These are phyloP conservation scores for Phasia obesa DNA, from an alignment of 2,888 invertebrate genomes.

Conservation along the genomic window DNA sequence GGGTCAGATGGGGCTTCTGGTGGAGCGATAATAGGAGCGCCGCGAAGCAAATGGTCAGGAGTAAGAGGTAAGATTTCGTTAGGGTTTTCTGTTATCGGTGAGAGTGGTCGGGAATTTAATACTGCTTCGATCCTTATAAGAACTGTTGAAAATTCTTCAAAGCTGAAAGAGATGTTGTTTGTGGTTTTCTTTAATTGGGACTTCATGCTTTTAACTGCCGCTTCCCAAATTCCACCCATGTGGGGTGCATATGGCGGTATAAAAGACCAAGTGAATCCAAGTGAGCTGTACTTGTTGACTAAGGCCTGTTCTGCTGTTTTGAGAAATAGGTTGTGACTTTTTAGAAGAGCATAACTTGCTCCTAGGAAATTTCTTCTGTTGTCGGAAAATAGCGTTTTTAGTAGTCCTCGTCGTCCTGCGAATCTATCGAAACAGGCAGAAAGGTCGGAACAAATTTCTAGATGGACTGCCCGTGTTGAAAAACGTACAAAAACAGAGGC, in stretches of 20 bases:
- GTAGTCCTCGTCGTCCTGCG: no score
- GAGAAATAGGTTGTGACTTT: no score
- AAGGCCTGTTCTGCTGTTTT: conserved; percentile 6
- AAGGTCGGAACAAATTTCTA: no score
- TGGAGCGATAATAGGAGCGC: not conserved
- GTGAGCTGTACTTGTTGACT: conserved; percentile 6
- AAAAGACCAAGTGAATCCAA: conserved; percentile 43
- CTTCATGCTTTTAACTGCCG: conserved; percentile 43
- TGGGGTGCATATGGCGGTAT: conserved; percentile 41
- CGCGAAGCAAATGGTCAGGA: conserved; percentile 18
- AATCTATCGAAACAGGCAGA: not conserved
- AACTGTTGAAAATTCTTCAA: conserved; percentile 40
- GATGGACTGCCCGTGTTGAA: no score
- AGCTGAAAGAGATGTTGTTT: not conserved
- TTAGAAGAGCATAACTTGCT: no score
- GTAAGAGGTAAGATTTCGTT: conserved; percentile 17
- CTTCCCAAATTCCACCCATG: conserved; percentile 51
- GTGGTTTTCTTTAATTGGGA: conserved; percentile 29
- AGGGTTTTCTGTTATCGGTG: conserved; percentile 24
- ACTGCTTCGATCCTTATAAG: conserved; percentile 28
- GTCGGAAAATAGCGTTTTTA: no score
- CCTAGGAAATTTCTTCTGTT: no score
- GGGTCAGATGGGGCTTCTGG: conserved; percentile 15
- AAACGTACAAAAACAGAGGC: no score
- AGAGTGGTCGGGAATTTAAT: conserved; percentile 38